Conservation (phyloP, 2,113 vertebrate species). For the Clarias macrocephalus region DNA sequence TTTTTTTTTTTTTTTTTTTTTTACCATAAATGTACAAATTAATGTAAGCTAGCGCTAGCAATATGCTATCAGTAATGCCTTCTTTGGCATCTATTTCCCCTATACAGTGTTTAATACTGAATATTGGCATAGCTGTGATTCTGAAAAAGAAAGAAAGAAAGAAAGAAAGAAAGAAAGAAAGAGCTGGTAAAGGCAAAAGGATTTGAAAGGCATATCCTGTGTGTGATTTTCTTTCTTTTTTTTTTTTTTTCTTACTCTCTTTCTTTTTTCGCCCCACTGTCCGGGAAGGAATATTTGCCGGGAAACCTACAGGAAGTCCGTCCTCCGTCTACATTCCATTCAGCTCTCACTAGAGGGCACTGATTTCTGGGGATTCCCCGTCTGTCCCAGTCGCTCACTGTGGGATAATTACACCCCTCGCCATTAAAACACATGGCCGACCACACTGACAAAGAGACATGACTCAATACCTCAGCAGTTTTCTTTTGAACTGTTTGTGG, state of each 20-base stretch:
- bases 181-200: background rate
- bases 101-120: too few relatives aligned
- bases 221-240: too few relatives aligned
- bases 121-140: too few relatives aligned
- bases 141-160: background rate
- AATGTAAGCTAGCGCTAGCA: too few relatives aligned
- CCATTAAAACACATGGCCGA: background rate
- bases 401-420: background rate
- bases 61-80: too few relatives aligned
- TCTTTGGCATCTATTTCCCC: too few relatives aligned
- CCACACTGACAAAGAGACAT: background rate
- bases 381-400: background rate
- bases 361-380: slow-evolving; percentile 12
- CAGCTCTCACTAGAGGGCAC: background rate
- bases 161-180: background rate
- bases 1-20: too few relatives aligned
- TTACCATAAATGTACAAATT: too few relatives aligned
- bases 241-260: background rate
- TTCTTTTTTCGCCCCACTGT: background rate
- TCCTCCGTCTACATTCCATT: slow-evolving; percentile 14
- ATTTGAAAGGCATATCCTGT: background rate
- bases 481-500: background rate
- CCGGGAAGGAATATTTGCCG: slow-evolving; percentile 34
- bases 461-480: background rate
- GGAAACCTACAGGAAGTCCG: slow-evolving; percentile 44